These are phyloP conservation scores for Hartigia nigra DNA, from an alignment of 2,888 invertebrate genomes.

Conservation along the genomic window DNA sequence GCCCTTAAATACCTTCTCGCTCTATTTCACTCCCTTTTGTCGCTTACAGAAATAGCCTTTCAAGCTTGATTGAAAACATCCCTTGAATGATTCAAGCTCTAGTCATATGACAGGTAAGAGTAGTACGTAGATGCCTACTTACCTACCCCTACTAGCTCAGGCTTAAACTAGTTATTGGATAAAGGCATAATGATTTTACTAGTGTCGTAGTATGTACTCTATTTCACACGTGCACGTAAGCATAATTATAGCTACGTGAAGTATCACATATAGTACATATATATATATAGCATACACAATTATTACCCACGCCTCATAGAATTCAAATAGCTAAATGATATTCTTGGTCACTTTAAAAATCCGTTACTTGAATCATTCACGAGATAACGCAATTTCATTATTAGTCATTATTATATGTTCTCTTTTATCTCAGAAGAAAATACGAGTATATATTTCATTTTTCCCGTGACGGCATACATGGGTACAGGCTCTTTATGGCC, in stretches of 20 bases:
- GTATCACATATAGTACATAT: not conserved
- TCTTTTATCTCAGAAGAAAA: slow-evolving; percentile 25
- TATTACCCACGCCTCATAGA: not conserved
- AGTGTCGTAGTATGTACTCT: not conserved
- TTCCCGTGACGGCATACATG: slow-evolving; percentile 31
- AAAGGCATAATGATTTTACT: not conserved
- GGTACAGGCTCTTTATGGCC: slow-evolving; percentile 6
- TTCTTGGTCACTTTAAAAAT: not conserved
- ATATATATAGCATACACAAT: not conserved
- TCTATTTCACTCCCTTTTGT: not conserved
- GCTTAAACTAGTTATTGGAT: not conserved
- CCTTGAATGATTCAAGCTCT: not conserved
- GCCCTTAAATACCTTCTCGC: not conserved
- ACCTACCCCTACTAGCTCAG: not conserved
- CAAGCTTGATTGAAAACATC: not conserved
- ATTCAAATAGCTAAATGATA: not conserved
- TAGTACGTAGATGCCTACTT: not conserved
- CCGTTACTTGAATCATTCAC: too few relatives aligned
- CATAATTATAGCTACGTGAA: not conserved
- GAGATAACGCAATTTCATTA: too few relatives aligned
- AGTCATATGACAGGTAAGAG: not conserved
- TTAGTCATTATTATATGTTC: not conserved
- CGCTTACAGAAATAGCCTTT: not conserved
- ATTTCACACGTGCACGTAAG: not conserved
- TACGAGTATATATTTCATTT: slow-evolving; percentile 44